Base-by-base conservation (phyloP, 2,797 vertebrate genomes). In the Streptopelia turtur region DNA sequence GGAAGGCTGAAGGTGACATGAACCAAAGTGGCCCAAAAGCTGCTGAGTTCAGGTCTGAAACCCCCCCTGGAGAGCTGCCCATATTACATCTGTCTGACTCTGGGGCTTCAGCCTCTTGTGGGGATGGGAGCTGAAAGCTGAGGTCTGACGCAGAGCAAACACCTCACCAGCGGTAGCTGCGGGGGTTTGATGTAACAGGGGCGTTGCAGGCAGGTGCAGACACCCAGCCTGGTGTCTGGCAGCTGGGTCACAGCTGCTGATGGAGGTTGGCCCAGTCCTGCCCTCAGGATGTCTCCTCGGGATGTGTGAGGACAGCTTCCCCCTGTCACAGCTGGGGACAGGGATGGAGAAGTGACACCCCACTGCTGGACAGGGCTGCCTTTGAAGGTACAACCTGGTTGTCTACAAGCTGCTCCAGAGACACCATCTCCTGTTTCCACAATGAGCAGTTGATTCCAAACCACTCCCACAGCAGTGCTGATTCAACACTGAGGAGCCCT, bases 251-350 rank as follows among this genome's bases (percentile, higher is more conserved):
- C 63, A 33, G 61, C 50, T 88, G 66, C 35, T 41, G 10, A 3
- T 4, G 5, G 80, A 91, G 37, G 13, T 0, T 66, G 47, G 49
- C 61, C 49, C 43, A 63, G 30, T 1, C 2, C 24, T n/a, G 50
- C 50, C 41, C 53, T 81, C 21, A 61, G 65, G 57, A 37, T 43
- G 49, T 63, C 28, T 60, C 37, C 37, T 86, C 21, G n/a, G n/a
- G n/a, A n/a, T n/a, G n/a, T 10, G 12, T 39, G n/a, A 89, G 56
- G 25, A 68, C 45, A 60, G n/a, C 13, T 57, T 47, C 7, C 22
- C 30, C 3, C 0, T 23, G 43, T 41, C 43, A 11, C 0, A 3
- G n/a, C 30, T 52, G 61, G 43, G 12, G 21, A 47, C 25, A 24
- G 43, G 41, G n/a, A 28, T 5, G 56, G 68, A 57, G 52, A 1